Conservation (phyloP, 2,797 vertebrate species). For the Pseudochaenichthys georgianus region DNA sequence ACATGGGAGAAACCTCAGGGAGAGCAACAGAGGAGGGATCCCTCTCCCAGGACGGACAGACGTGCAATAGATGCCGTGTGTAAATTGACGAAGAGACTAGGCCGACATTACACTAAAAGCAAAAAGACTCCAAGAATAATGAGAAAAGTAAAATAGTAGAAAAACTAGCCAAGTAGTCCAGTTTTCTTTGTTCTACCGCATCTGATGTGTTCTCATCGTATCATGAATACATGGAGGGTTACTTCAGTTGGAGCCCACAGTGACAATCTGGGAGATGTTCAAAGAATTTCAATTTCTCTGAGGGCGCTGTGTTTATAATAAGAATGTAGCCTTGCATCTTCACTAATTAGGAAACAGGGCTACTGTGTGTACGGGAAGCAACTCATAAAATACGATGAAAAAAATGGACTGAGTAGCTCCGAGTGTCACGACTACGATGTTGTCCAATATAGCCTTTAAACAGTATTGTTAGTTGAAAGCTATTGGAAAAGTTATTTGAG, state of each 20-base stretch:
- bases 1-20: no score
- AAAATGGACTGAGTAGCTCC: conserved; percentile 17
- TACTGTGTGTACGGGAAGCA: conserved; percentile 13
- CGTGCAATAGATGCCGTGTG: no score
- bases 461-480: neutral
- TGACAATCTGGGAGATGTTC: conserved; percentile 59
- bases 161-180: conserved; percentile 1
- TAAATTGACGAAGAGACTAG: conserved; percentile 19
- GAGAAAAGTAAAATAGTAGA: conserved; percentile 4
- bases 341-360: conserved; percentile 52
- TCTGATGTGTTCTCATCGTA: conserved; percentile 21
- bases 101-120: conserved; percentile 15
- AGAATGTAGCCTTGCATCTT: conserved; percentile 37
- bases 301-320: conserved; percentile 51
- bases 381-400: neutral
- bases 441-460: conserved; percentile 1
- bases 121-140: conserved; percentile 20
- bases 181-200: conserved; percentile 18
- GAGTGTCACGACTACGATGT: conserved; percentile 12
- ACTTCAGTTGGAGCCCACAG: conserved; percentile 40
- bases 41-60: no score
- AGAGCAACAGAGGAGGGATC: no score
- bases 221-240: conserved; percentile 41
- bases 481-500: neutral
- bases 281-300: conserved; percentile 54